A percentile compares a stretch with the other conserved stretches of the same genome.
phyloP scores from a whole-genome alignment of 1,140 invertebrate genomes.

The Microplitis demolitor region DNA sequence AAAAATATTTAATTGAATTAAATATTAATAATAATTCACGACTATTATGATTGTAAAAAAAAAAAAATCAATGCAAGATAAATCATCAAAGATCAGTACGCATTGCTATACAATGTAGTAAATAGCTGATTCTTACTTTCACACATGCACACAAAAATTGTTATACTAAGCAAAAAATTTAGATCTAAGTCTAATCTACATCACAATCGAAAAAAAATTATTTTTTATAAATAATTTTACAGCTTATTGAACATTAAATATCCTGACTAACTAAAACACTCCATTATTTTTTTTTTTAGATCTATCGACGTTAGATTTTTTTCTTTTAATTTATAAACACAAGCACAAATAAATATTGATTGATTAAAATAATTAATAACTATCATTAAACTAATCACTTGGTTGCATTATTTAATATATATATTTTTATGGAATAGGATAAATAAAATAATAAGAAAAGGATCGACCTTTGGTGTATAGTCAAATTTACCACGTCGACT shows the following conservation, averaged over 20 bases:
- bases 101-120: no score
- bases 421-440: neutral
- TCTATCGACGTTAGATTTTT: neutral
- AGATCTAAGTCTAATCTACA: conserved; percentile 37
- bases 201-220: conserved; percentile 43
- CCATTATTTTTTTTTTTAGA: conserved; percentile 5
- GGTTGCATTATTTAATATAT: conserved; percentile 21
- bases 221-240: conserved; percentile 4
- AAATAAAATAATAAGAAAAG: conserved; percentile 20
- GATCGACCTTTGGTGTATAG: conserved; percentile 41
- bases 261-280: conserved; percentile 24
- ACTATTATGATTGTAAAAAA: neutral
- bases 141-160: neutral
- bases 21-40: neutral
- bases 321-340: conserved; percentile 31
- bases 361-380: conserved; percentile 22
- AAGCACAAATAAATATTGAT: conserved; percentile 54
- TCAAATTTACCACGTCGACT: conserved; percentile 19
- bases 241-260: conserved; percentile 7
- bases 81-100: conserved; percentile 8
- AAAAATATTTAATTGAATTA: neutral
- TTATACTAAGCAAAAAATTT: neutral
- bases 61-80: conserved; percentile 1
- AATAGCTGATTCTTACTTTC: neutral
- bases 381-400: conserved; percentile 46